Evolutionary conservation across 2,888 invertebrate species (phyloP), one percentile per base, ranked within the genome.

Genomic region (Andrena dorsata): DNA sequence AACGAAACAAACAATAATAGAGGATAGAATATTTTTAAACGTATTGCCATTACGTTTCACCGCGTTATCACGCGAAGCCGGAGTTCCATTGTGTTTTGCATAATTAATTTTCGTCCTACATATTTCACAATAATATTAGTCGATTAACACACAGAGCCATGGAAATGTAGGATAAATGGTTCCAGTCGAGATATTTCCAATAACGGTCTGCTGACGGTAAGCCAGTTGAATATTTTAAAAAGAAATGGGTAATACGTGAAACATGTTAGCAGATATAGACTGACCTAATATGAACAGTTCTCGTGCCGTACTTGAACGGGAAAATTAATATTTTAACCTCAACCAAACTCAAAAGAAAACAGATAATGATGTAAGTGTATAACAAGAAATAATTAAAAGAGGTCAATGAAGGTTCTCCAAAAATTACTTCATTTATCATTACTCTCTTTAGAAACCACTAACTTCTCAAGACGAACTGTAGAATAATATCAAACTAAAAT

Each of bases 121-220:
- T 65, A 65, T 51, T 65, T 65, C 51, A 26, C 65, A 53, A 65
- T 35, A 72, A 72, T 20, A 28, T 35, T n/a, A 23, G 5, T 10
- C 20, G 13, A 26, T 20, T 20, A 73, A 41, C 13, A 10, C 2
- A 51, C 13, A 20, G 20, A 13, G 2, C n/a, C 16, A 53, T 35
- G 30, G 10, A 13, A 73, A 73, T 65, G 10, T 73, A 53, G 65
- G 35, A 13, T 51, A 65, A 65, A 51, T 26, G 32, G 26, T 51
- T 64, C 32, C 7, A 51, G 26, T 65, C 65, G 20, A 73, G 65
- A 53, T 73, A 65, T 73, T 73, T 73, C 72, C 72, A 35, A 65
- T 65, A 73, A 64, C 13, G 26, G 26, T 23, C 26, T 53, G 35
- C 70, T n/a, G 58, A 41, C 35, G 64, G 51, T 56, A 56, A 53